Percentiles rank a stretch among this genome's conserved stretches.
These are phyloP conservation scores for Caenorhabditis uteleia DNA, from an alignment of 2,888 invertebrate genomes.

Conservation along the genomic window DNA sequence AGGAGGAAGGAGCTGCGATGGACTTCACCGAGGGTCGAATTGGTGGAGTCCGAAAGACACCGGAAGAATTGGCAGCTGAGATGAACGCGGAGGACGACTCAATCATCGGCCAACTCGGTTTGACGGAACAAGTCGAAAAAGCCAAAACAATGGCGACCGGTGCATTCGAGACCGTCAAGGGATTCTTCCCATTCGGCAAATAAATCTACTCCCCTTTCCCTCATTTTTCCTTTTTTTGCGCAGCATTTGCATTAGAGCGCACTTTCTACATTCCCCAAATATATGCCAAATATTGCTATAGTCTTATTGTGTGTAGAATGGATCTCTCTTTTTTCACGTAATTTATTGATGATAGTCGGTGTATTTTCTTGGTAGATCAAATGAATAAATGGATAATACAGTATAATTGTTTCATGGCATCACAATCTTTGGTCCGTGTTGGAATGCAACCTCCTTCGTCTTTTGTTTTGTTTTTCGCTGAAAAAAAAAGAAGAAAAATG, in stretches of 20 bases:
- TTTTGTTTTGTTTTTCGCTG: background rate
- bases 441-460: background rate
- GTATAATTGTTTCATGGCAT: background rate
- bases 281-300: too few relatives aligned
- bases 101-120: conserved; percentile 68
- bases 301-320: too few relatives aligned
- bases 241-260: too few relatives aligned
- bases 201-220: conserved; percentile 23
- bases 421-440: too few relatives aligned
- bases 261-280: too few relatives aligned
- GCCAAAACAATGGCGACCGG: conserved; percentile 68
- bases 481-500: too few relatives aligned
- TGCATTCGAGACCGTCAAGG: conserved; percentile 67
- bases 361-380: background rate
- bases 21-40: conserved; percentile 65
- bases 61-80: conserved; percentile 86
- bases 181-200: conserved; percentile 69
- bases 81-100: conserved; percentile 81
- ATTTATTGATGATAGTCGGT: background rate
- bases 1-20: conserved; percentile 81
- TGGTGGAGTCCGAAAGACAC: conserved; percentile 49
- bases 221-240: background rate
- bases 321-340: conserved; percentile 3
- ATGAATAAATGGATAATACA: background rate
- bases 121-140: conserved; percentile 69